Percentiles rank a stretch among this genome's conserved stretches.
Conservation (phyloP, 2,797 vertebrate species). For the Alectoris magna region DNA sequence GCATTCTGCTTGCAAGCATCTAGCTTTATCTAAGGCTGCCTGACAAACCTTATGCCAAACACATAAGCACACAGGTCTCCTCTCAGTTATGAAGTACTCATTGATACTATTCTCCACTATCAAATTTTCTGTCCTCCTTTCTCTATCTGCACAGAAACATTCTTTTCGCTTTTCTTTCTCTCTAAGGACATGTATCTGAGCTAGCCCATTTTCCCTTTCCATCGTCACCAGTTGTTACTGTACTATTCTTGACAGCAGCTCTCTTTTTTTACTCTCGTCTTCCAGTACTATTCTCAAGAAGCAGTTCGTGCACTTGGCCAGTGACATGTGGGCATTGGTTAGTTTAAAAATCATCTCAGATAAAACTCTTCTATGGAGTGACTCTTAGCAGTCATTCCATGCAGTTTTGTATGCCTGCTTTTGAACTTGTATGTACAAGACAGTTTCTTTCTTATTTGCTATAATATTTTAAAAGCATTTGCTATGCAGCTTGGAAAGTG, state of each 20-base stretch:
- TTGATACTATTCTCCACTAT: neutral
- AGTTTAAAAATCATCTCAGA: neutral
- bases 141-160: neutral
- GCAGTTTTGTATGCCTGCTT: neutral
- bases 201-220: neutral
- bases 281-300: neutral
- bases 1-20: neutral
- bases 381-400: neutral
- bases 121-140: neutral
- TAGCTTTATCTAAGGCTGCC: neutral
- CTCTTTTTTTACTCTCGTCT: neutral
- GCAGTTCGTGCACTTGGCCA: neutral
- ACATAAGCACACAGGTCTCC: neutral
- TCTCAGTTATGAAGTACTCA: neutral
- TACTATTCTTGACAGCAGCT: neutral
- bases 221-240: neutral
- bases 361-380: neutral
- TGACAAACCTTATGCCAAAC: neutral
- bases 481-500: neutral
- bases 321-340: neutral
- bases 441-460: neutral
- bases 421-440: neutral
- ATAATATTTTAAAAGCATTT: slow-evolving; percentile 3
- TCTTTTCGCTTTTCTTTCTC: neutral
- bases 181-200: neutral